Evolutionary conservation across 2,888 invertebrate species (phyloP), one percentile per base, ranked within the genome.

Genomic region (Steinernema carpocapsae): DNA sequence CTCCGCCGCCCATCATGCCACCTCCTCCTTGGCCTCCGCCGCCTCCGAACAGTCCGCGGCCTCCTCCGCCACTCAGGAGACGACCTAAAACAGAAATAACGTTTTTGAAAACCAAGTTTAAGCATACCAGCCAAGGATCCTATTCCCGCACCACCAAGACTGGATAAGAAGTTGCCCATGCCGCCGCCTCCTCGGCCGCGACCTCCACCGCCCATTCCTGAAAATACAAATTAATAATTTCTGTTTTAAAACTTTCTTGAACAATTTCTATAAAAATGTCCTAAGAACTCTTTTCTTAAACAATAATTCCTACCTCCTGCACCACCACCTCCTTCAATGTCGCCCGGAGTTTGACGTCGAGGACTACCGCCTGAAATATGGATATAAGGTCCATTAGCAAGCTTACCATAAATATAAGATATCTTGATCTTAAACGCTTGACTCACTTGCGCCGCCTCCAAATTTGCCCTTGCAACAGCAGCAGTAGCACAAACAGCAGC

Each of bases 401-500:
- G n/a, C n/a, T n/a, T n/a, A n/a, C n/a, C n/a, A n/a, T n/a, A n/a
- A n/a, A n/a, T n/a, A n/a, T n/a, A n/a, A n/a, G n/a, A n/a, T n/a
- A n/a, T n/a, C n/a, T n/a, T n/a, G n/a, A n/a, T n/a, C n/a, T n/a
- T n/a, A n/a, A n/a, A n/a, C n/a, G n/a, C n/a, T n/a, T n/a, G n/a
- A n/a, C n/a, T n/a, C n/a, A n/a, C n/a, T n/a, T n/a, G n/a, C n/a
- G n/a, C n/a, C n/a, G n/a, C n/a, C n/a, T n/a, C 42, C n/a, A 12
- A 26, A 48, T 42, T 32, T 22, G 12, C 74, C 82, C 76, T 78
- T 79, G 75, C 84, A 85, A 72, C 84, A 85, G 59, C 85, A 86
- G 72, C 82, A 85, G 70, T 85, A 86, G 51, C 81, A 56, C 70
- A 83, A 82, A 72, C 82, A 83, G 70, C 85, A 85, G 73, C 86